Percentiles rank a stretch among this genome's conserved stretches.
Conservation (phyloP, 2,797 vertebrate species). For the Oreochromis grahami region DNA sequence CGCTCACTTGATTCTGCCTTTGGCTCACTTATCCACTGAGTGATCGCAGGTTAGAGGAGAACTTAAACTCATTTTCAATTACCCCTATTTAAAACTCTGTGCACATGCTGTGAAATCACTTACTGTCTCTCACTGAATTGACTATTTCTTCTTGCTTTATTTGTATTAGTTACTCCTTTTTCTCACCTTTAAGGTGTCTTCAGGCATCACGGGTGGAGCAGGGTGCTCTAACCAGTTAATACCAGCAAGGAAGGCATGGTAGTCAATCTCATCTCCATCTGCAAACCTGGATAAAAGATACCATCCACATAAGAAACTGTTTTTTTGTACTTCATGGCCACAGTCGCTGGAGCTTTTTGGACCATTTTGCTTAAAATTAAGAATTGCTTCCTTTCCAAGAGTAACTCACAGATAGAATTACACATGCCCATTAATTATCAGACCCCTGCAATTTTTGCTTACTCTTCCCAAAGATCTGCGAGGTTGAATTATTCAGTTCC, state of each 20-base stretch:
- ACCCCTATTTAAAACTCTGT: slow-evolving; percentile 22
- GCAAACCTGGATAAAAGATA: slow-evolving; percentile 74
- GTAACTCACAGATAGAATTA: neutral
- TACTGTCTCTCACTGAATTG: neutral
- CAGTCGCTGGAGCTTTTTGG: neutral
- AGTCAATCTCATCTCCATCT: slow-evolving; percentile 81
- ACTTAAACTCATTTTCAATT: slow-evolving; percentile 36
- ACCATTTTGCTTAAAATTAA: neutral
- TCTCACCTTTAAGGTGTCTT: slow-evolving; percentile 76
- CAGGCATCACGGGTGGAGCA: slow-evolving; percentile 47
- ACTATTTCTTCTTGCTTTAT: neutral
- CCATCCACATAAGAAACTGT: neutral
- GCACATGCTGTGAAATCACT: slow-evolving; percentile 19
- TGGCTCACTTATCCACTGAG: slow-evolving; percentile 23
- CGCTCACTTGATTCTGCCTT: slow-evolving; percentile 23
- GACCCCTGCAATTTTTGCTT: neutral
- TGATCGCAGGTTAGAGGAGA: slow-evolving; percentile 14
- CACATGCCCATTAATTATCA: neutral
- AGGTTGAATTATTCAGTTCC: neutral
- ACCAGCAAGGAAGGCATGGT: slow-evolving; percentile 75
- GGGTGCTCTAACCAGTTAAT: slow-evolving; percentile 85
- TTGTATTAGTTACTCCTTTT: neutral
- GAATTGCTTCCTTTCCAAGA: neutral
- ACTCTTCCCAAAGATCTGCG: neutral
- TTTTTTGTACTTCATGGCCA: neutral